phyloP scores from a whole-genome alignment of 2,113 vertebrate genomes.

The Cryptomyrus ogoouensis region DNA sequence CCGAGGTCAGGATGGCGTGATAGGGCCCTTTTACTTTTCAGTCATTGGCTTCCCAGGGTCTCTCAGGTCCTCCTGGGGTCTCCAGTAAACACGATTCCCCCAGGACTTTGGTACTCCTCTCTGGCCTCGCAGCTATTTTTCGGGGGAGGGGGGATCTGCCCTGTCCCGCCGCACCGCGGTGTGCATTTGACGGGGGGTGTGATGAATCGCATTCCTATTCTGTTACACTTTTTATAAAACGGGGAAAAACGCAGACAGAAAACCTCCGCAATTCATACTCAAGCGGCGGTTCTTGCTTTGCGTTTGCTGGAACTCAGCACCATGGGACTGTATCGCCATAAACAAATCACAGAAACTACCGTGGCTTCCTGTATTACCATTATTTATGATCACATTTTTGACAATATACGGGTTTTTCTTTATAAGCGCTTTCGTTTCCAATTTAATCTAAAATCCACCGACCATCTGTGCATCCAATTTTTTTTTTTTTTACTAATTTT shows the following conservation, averaged over 20 bases:
- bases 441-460: not conserved
- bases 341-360: not conserved
- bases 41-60: not conserved
- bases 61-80: not conserved
- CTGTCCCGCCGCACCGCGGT: not conserved
- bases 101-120: not conserved
- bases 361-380: not conserved
- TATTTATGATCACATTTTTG: not conserved
- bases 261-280: not conserved
- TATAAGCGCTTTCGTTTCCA: not conserved
- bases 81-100: slow-evolving; percentile 8
- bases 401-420: not conserved
- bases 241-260: not conserved
- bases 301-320: not conserved
- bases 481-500: not conserved
- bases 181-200: not conserved
- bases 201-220: slow-evolving; percentile 1
- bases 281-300: not conserved
- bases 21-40: not conserved
- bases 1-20: not conserved
- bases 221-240: not conserved
- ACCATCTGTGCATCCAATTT: not conserved
- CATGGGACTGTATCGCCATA: not conserved
- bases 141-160: too few species aligned
- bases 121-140: not conserved